These are phyloP conservation scores for Caenorhabditis virilis DNA, from an alignment of 2,888 invertebrate genomes.

Conservation along the genomic window DNA sequence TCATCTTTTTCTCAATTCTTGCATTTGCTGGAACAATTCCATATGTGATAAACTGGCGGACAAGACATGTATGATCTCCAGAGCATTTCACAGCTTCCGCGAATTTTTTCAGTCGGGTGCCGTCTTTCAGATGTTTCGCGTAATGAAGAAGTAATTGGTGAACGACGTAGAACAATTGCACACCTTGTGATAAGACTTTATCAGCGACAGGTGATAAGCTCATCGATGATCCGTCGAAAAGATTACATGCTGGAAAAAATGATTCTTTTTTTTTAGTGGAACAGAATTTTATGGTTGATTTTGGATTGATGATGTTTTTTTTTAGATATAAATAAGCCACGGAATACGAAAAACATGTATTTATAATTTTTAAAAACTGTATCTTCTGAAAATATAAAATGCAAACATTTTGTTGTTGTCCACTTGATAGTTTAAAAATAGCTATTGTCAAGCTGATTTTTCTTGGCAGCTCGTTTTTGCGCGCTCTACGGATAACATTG, in stretches of 20 bases:
- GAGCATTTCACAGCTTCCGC: constrained; percentile 12
- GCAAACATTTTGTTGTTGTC: too few relatives aligned
- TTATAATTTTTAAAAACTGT: too few relatives aligned
- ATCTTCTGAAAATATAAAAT: too few relatives aligned
- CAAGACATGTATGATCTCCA: constrained; percentile 14
- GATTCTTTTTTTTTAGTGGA: neutral
- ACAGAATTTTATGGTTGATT: too few relatives aligned
- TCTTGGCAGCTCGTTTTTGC: too few relatives aligned
- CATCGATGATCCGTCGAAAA: constrained; percentile 14
- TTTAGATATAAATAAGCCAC: too few relatives aligned
- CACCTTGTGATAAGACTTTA: constrained; percentile 7
- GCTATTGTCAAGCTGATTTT: too few relatives aligned
- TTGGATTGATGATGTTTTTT: too few relatives aligned
- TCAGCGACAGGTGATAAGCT: constrained; percentile 16
- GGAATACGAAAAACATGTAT: too few relatives aligned
- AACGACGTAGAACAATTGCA: constrained; percentile 14
- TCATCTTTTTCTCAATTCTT: constrained; percentile 10
- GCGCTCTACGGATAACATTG: too few relatives aligned
- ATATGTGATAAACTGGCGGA: constrained; percentile 12
- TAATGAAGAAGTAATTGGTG: constrained; percentile 11
- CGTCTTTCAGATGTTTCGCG: constrained; percentile 3
- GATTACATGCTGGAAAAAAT: constrained; percentile 1
- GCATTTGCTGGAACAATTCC: constrained; percentile 14
- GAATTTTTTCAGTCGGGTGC: too few relatives aligned
- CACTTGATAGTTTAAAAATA: too few relatives aligned